Conservation (phyloP, 2,888 invertebrate species). For the Oscheius sp. region DNA sequence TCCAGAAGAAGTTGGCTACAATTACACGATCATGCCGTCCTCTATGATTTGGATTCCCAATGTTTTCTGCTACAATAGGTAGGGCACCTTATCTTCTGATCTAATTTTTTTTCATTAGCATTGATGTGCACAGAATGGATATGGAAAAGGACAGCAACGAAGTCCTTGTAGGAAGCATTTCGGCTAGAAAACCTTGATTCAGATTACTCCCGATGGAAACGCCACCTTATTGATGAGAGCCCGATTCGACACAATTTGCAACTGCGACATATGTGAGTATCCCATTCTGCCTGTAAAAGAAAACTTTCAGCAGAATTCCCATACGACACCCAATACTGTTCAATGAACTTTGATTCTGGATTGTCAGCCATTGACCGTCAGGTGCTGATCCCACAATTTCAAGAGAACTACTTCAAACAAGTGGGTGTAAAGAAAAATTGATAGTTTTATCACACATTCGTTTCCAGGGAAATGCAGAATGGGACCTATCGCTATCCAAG, state of each 20-base stretch:
- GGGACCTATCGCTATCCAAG: background rate
- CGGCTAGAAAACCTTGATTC: background rate
- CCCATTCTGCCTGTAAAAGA: background rate
- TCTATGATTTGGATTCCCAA: slow-evolving; percentile 27
- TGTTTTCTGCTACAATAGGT: slow-evolving; percentile 32
- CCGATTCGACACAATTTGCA: slow-evolving; percentile 25
- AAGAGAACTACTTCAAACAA: slow-evolving; percentile 22
- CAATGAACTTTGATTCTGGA: slow-evolving; percentile 32
- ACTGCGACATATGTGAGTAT: slow-evolving; percentile 26
- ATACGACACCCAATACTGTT: slow-evolving; percentile 32
- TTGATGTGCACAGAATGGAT: slow-evolving; percentile 14
- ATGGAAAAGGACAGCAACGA: slow-evolving; percentile 21
- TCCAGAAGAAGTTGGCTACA: slow-evolving; percentile 20
- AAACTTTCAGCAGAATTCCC: slow-evolving; percentile 29
- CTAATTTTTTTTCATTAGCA: background rate
- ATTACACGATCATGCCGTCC: slow-evolving; percentile 23
- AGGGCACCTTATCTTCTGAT: background rate
- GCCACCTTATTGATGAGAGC: slow-evolving; percentile 19
- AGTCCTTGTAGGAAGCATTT: slow-evolving; percentile 1
- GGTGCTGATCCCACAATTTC: slow-evolving; percentile 10
- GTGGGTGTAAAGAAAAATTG: background rate
- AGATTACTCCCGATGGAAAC: slow-evolving; percentile 10
- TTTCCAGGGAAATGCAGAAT: slow-evolving; percentile 30
- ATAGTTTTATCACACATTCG: background rate
- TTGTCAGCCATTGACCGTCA: slow-evolving; percentile 17